Conservation (phyloP, 2,113 vertebrate genomes). For the Calyptommatus sinebrachiatus region DNA sequence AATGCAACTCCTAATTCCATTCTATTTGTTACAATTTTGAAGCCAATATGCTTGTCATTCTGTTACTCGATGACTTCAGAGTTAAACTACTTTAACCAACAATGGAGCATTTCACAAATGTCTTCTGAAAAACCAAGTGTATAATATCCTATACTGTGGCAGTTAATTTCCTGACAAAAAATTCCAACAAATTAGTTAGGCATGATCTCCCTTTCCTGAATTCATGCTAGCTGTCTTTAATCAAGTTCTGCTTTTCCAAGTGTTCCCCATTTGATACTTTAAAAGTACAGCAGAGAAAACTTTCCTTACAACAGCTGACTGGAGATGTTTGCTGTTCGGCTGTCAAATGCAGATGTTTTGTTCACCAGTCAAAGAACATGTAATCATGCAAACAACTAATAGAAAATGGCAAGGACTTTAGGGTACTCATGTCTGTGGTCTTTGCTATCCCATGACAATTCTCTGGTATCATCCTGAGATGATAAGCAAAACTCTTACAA, state of each 20-base stretch:
- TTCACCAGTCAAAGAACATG: background rate
- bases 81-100: constrained; percentile 73
- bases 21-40: constrained; percentile 59
- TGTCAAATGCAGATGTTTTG: constrained; percentile 8
- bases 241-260: constrained; percentile 77
- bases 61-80: constrained; percentile 74
- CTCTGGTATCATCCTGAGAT: too few relatives aligned
- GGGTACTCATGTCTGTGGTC: background rate
- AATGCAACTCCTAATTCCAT: constrained; percentile 58
- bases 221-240: constrained; percentile 77
- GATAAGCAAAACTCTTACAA: too few relatives aligned
- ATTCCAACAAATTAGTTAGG: constrained; percentile 79
- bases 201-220: constrained; percentile 73
- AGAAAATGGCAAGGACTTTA: background rate
- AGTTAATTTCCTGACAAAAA: constrained; percentile 73
- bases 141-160: constrained; percentile 68
- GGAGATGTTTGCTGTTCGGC: constrained; percentile 53
- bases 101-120: constrained; percentile 69
- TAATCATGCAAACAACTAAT: background rate
- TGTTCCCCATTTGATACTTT: constrained; percentile 73
- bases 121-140: constrained; percentile 66
- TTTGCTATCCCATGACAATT: too few relatives aligned
- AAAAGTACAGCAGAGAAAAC: constrained; percentile 56
- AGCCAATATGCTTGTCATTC: constrained; percentile 68
- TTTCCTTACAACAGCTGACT: constrained; percentile 52